Evolutionary conservation across 2,113 vertebrate genomes (phyloP), one percentile per base, ranked within the genome.

Genomic region (Phalacrocorax pelagicus): DNA sequence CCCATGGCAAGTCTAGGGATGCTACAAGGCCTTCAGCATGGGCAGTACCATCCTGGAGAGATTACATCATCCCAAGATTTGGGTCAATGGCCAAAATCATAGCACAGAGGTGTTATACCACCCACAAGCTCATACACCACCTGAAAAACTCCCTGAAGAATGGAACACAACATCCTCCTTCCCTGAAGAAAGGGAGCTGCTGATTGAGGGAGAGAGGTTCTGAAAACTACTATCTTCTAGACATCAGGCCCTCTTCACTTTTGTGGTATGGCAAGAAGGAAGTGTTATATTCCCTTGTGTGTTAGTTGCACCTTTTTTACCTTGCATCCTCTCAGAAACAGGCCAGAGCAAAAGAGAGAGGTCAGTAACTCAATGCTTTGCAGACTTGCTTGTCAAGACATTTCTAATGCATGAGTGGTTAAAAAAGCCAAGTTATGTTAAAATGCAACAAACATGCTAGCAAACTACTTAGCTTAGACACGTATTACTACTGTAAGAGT

Each of bases 351-450:
- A 30, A 63, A 83, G 15, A 94, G 32, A 32, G 58, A 78, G 29
- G 55, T 96, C 38, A 96, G 77, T 82, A 80, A 40, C 52, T 70
- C 54, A 94, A 26, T 78, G 63, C 42, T 93, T 95, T 97, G 93
- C 63, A 97, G 92, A 97, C 91, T 96, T 94, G 89, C 92, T 97
- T 94, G 73, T 93, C 20, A 96, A 92, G 77, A 85, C 62, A 81
- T 65, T 95, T 96, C 96, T 90, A 96, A 80, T 52, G 96, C 86
- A 94, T 29, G 8, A 81, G 55, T 40, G 62, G 93, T 94, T 96
- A 86, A 87, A 93, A 75, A 77, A 78, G 83, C 94, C 59, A 84
- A 91, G 95, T 85, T 92, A 79, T 96, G 92, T 98, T 88, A 96
- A 89, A 91, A 97, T 57, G 90, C 91, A 94, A 86, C 81, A 90